phyloP scores from a whole-genome alignment of 2,113 vertebrate species.

The Athene noctua region DNA sequence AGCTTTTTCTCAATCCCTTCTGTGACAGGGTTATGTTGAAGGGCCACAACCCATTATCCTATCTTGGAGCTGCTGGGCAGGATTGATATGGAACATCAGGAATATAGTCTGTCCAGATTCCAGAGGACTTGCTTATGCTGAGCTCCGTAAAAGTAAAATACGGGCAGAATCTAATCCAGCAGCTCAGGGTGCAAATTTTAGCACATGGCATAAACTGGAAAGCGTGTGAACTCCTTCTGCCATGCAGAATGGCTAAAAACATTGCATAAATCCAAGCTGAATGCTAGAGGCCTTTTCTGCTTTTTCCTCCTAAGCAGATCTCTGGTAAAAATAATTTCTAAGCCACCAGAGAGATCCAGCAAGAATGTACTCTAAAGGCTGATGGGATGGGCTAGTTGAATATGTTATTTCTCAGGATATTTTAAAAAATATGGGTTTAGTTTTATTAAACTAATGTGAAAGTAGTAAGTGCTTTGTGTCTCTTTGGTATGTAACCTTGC shows the following conservation, averaged over 20 bases:
- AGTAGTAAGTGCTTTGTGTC: not conserved
- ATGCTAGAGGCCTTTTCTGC: conserved; percentile 4
- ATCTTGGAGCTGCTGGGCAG: not conserved
- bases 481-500: not conserved
- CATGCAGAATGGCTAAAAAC: not conserved
- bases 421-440: not conserved
- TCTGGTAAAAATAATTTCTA: conserved; percentile 3
- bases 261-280: not conserved
- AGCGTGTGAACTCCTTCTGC: not conserved
- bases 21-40: not conserved
- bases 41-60: not conserved
- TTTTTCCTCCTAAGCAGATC: not conserved
- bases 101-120: not conserved
- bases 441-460: not conserved
- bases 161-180: not conserved
- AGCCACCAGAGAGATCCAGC: not conserved
- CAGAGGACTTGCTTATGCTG: not conserved
- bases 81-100: not conserved
- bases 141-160: not conserved
- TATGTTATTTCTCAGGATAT: not conserved
- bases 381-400: not conserved
- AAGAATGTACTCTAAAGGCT: not conserved
- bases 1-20: not conserved
- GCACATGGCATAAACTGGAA: not conserved
- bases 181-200: not conserved